phyloP scores from a whole-genome alignment of 2,888 invertebrate genomes.

The Thysanoteuthis rhombus region DNA sequence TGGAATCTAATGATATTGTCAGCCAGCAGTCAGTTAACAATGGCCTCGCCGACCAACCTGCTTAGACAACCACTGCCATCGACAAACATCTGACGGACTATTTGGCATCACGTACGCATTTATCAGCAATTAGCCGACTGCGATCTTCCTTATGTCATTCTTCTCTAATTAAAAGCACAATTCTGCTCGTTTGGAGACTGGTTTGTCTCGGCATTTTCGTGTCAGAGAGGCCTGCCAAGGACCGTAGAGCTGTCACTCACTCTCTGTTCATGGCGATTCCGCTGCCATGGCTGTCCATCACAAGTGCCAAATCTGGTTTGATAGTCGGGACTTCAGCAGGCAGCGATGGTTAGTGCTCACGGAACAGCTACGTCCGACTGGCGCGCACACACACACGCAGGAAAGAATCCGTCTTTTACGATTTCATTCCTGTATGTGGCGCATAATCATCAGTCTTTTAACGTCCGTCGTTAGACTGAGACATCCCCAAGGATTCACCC shows the following conservation, averaged over 20 bases:
- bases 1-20: neutral
- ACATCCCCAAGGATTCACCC: too few relatives aligned
- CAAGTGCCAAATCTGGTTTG: neutral
- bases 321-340: neutral
- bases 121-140: neutral
- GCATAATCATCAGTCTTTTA: neutral
- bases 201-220: neutral
- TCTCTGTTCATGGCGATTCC: neutral
- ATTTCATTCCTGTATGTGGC: neutral
- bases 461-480: too few relatives aligned
- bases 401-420: neutral
- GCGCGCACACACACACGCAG: neutral
- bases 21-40: neutral
- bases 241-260: neutral
- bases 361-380: neutral
- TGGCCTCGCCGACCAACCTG: neutral
- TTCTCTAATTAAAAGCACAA: neutral
- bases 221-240: neutral
- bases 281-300: neutral
- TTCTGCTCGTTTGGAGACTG: neutral
- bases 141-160: conserved; percentile 12
- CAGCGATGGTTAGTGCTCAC: neutral
- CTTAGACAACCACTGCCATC: neutral
- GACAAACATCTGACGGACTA: neutral
- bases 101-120: neutral